A percentile compares a stretch with the other conserved stretches of the same genome.
phyloP scores from a whole-genome alignment of 2,888 invertebrate species.

The Drosophila paranaensis region DNA sequence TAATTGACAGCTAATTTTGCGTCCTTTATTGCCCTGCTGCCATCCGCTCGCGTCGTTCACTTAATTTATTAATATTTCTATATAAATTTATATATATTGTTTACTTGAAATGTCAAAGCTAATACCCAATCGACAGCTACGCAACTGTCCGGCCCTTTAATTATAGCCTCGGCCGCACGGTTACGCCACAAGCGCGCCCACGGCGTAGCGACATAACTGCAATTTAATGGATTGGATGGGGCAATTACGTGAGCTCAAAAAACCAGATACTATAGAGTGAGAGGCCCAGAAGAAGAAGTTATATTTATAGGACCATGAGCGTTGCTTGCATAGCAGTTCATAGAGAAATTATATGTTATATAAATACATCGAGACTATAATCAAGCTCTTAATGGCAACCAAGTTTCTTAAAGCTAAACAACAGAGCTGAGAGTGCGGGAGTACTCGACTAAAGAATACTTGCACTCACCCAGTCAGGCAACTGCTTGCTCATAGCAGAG shows the following conservation, averaged over 20 bases:
- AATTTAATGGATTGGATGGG: slow-evolving; percentile 3
- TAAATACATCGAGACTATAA: background rate
- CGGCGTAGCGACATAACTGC: background rate
- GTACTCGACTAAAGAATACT: background rate
- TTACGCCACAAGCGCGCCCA: slow-evolving; percentile 5
- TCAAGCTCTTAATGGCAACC: background rate
- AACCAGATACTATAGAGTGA: background rate
- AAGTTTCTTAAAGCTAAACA: background rate
- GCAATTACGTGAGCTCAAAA: slow-evolving; percentile 4
- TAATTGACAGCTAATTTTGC: slow-evolving; percentile 78
- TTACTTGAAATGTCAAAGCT: slow-evolving; percentile 50
- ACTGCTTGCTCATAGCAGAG: too few species aligned
- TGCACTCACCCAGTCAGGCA: too few species aligned
- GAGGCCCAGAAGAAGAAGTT: background rate
- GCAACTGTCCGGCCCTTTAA: slow-evolving; percentile 42
- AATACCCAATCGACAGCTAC: slow-evolving; percentile 47
- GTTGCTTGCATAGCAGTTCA: background rate
- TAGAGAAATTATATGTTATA: background rate
- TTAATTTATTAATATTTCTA: slow-evolving; percentile 68
- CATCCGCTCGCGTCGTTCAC: slow-evolving; percentile 53
- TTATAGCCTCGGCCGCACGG: slow-evolving; percentile 24
- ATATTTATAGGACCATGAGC: background rate
- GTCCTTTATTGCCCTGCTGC: slow-evolving; percentile 62
- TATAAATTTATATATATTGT: slow-evolving; percentile 36
- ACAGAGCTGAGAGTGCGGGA: background rate